These are phyloP conservation scores for Holothuria leucospilota DNA, from an alignment of 53 echinoderm and acorn worm genomes.

Conservation along the genomic window DNA sequence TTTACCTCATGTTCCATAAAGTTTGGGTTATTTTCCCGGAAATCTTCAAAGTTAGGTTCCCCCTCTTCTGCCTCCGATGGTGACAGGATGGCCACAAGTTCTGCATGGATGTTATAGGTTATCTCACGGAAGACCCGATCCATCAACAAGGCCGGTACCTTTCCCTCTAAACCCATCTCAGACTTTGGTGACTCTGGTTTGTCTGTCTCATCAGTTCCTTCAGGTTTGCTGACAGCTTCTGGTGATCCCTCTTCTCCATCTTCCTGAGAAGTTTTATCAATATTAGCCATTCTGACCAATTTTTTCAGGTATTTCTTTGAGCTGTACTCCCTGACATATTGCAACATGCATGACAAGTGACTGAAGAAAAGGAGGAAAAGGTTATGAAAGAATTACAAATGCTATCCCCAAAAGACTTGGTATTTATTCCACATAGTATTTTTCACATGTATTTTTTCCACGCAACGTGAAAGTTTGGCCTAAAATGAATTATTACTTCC, in stretches of 20 bases:
- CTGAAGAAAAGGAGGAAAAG: background rate
- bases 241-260: background rate
- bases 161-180: constrained; percentile 36
- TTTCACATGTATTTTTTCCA: too few species aligned
- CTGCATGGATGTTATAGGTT: constrained; percentile 86
- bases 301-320: constrained; percentile 38
- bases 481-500: too few species aligned
- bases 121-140: constrained; percentile 84
- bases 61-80: constrained; percentile 72
- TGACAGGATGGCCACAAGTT: constrained; percentile 76
- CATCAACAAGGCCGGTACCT: constrained; percentile 55
- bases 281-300: constrained; percentile 14
- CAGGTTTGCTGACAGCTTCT: background rate
- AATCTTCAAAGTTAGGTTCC: constrained; percentile 47
- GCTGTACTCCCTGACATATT: constrained; percentile 39
- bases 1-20: constrained; percentile 82
- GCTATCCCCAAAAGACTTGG: too few species aligned
- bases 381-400: too few species aligned
- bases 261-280: background rate
- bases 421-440: too few species aligned
- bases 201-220: background rate
- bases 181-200: constrained; percentile 7
- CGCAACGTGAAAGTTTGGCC: too few species aligned
- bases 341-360: constrained; percentile 38
- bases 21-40: constrained; percentile 72